phyloP scores from a whole-genome alignment of 2,888 invertebrate species.

The Linyphia triangularis region DNA sequence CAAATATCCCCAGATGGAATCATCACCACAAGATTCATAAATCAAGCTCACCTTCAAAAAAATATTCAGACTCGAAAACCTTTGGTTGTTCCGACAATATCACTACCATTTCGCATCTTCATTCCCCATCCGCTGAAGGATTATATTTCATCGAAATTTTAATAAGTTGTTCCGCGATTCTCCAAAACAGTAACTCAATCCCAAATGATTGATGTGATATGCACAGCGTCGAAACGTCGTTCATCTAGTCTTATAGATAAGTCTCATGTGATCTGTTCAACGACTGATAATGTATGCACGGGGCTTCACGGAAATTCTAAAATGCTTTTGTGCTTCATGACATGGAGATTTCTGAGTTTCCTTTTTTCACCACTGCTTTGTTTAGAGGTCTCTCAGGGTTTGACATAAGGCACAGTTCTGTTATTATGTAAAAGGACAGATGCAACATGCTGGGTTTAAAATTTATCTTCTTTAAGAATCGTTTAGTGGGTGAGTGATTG shows the following conservation, averaged over 20 bases:
- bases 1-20: too few species aligned
- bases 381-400: neutral
- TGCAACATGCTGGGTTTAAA: too few species aligned
- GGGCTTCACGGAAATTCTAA: neutral
- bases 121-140: neutral
- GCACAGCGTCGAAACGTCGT: neutral
- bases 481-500: neutral
- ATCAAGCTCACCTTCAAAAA: neutral
- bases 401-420: neutral
- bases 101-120: neutral
- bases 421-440: neutral
- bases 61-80: neutral
- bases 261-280: neutral
- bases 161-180: slow-evolving; percentile 30
- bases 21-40: neutral
- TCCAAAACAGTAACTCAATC: neutral
- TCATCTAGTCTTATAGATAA: neutral
- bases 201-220: slow-evolving; percentile 19
- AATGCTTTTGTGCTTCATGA: neutral
- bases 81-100: neutral
- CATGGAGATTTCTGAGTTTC: neutral
- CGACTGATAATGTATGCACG: neutral
- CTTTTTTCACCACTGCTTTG: neutral
- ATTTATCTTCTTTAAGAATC: neutral
- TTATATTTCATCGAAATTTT: slow-evolving; percentile 42